Evolutionary conservation across 1,140 invertebrate genomes (phyloP), one percentile per base, ranked within the genome.

Genomic region (Drosophila subpulchrella): DNA sequence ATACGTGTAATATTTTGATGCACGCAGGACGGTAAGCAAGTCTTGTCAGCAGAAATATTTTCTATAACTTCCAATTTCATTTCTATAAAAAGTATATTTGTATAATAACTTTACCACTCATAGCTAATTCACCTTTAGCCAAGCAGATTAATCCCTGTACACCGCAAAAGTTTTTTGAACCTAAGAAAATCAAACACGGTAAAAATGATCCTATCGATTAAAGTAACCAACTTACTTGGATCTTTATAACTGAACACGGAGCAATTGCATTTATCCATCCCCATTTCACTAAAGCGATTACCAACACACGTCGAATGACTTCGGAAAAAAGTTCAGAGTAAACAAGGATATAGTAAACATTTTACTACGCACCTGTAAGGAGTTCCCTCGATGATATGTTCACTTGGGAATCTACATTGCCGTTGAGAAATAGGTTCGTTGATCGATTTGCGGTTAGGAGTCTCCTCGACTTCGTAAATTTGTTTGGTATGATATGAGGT

Each of bases 281-380:
- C 82, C 36, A 85, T 72, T 61, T 75, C 3, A 47, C 65, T 63
- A 75, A 82, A 10, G 32, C 7, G 7, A 34, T 34, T 34, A 10
- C 32, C 32, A 75, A 85, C 78, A 15, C 82, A 85, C 13, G 59
- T 58, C 13, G 83, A 88, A 61, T 78, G 86, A 38, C 82, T 85
- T 51, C 3, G 1, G 10, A 32, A 46, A 42, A 12, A 30, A 15
- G 6, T 51, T 51, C 3, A n/a, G 4, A 34, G 50, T 10, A 15
- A 34, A 17, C 30, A 7, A 38, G 20, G 10, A 13, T 46, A 15
- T 1, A 13, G 2, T 7, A 10, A 0, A 20, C 3, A n/a, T 39
- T 0, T n/a, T n/a, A 13, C 0, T 8, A 58, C 24, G 67, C 48
- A 78, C 82, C 82, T 88, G 24, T 86, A 86, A 8, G 70, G 51